phyloP scores from a whole-genome alignment of 2,797 vertebrate genomes.

The Myotis findleyi region DNA sequence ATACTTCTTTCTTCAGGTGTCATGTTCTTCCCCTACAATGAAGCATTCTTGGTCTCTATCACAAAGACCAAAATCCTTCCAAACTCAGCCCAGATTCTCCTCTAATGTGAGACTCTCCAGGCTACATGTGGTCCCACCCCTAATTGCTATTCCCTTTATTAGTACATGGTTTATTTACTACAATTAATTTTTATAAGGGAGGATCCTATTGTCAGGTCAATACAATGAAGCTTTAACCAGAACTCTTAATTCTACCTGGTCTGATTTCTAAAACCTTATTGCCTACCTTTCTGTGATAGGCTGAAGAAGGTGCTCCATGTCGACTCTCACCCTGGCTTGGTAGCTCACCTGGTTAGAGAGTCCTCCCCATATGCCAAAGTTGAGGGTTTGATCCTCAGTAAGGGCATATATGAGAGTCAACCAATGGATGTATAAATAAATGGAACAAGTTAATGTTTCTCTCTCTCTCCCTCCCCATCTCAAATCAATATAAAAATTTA shows the following conservation, averaged over 20 bases:
- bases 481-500: background rate
- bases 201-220: background rate
- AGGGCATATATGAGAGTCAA: background rate
- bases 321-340: background rate
- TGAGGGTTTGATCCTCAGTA: background rate
- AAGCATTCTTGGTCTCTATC: background rate
- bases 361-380: background rate
- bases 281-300: background rate
- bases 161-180: background rate
- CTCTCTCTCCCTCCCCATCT: background rate
- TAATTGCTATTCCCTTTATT: background rate
- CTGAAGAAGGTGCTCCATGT: background rate
- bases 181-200: background rate
- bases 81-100: background rate
- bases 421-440: background rate
- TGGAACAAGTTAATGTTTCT: background rate
- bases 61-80: background rate
- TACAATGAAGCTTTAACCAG: background rate
- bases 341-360: background rate
- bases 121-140: fast-evolving
- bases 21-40: background rate
- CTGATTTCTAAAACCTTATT: background rate
- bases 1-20: background rate
- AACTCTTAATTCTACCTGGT: background rate
- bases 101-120: background rate